Percentiles rank a stretch among this genome's conserved stretches.
Evolutionary conservation across 2,888 invertebrate species (phyloP).

Genomic region (Diplazon laetatorius): DNA sequence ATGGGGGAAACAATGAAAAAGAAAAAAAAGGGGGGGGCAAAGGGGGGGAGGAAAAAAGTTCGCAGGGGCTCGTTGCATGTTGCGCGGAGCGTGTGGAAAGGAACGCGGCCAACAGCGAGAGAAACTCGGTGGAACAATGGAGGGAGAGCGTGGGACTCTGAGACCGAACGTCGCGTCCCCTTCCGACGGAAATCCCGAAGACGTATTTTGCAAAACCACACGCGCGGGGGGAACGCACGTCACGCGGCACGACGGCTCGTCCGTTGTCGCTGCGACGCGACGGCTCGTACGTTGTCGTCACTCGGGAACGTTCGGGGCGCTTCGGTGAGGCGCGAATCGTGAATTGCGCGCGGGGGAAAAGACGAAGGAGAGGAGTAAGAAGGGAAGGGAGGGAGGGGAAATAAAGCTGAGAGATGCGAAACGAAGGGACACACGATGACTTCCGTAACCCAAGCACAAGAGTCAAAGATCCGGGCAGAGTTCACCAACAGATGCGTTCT

Average conservation of each 20-base stretch:
- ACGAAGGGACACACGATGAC: slow-evolving; percentile 40
- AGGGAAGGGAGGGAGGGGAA: neutral
- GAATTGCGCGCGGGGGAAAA: too few species aligned
- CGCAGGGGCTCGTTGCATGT: too few species aligned
- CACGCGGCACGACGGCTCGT: too few species aligned
- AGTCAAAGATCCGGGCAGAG: slow-evolving; percentile 64
- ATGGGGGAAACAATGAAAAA: too few species aligned
- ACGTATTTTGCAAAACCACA: too few species aligned
- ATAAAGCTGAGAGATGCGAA: neutral
- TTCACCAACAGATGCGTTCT: slow-evolving; percentile 53
- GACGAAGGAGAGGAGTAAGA: too few species aligned
- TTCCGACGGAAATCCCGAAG: slow-evolving; percentile 68
- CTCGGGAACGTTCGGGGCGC: too few species aligned
- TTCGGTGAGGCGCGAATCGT: too few species aligned
- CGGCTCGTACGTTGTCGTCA: too few species aligned
- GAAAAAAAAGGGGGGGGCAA: slow-evolving; percentile 65
- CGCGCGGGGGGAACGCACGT: slow-evolving; percentile 26
- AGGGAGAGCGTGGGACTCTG: slow-evolving; percentile 77
- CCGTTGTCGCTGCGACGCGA: too few species aligned
- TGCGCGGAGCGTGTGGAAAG: slow-evolving; percentile 52
- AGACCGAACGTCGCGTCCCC: slow-evolving; percentile 69
- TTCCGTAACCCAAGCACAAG: slow-evolving; percentile 52
- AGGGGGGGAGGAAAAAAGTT: slow-evolving; percentile 2
- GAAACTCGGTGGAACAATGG: slow-evolving; percentile 70
- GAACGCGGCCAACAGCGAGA: slow-evolving; percentile 44